Evolutionary conservation across 2,888 invertebrate genomes (phyloP), one percentile per base, ranked within the genome.

Genomic region (Caenorhabditis sulstoni): DNA sequence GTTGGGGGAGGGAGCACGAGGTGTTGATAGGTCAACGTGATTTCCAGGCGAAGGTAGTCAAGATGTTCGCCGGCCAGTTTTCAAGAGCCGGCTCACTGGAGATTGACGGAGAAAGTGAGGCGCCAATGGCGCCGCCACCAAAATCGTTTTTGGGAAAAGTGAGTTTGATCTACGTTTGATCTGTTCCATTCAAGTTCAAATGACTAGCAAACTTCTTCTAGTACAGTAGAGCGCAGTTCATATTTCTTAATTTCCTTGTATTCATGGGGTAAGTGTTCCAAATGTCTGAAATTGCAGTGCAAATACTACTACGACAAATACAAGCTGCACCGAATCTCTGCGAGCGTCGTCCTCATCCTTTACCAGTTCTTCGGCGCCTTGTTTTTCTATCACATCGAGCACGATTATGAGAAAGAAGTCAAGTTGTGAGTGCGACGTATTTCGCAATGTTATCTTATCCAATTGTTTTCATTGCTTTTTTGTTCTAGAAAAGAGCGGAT

Each of bases 321-420:
- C 67, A 79, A 83, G 65, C 79, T 68, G 8, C 80, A 87, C 23
- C 85, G 88, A 58, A 66, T 87, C 49, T 86, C 85, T 1, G 89
- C 90, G 8, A 82, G 88, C 57, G 57, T 89, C 8, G 74, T 90
- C 9, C 82, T 90, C 9, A 55, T 89, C 14, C 57, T 87, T 20
- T 90, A 90, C 70, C 86, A 90, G 8, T 61, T 90, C 11, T 14
- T 86, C 11, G 90, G 90, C 1, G 90, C 90, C 8, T 83, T 83
- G 61, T 67, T 88, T 45, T 90, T 90, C 65, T 86, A 87, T 68
- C 52, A 77, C 20, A 67, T 89, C n/a, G 90, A 90, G 66, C 78
- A 86, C 67, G 88, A 88, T 16, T 79, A 89, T 81, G 89, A 90
- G 58, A 73, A 78, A 49, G 68, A 76, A 11, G 76, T 89, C 16